Conservation (phyloP, 2,888 invertebrate species). For the Synergus laeviventris region DNA sequence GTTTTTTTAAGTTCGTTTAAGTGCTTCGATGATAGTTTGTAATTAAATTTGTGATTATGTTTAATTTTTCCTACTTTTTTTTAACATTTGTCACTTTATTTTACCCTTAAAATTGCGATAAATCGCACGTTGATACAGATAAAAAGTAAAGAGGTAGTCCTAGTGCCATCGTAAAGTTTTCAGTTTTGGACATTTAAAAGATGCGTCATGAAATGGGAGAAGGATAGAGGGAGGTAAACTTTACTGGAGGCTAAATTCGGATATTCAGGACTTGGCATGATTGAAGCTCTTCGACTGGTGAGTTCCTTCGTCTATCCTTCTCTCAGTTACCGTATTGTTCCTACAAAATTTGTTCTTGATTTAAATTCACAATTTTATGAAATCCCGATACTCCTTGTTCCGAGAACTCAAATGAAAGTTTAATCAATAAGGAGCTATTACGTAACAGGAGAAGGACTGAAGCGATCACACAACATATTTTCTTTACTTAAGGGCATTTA, state of each 20-base stretch:
- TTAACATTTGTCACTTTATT: neutral
- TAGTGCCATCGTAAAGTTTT: conserved; percentile 45
- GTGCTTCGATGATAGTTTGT: neutral
- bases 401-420: conserved; percentile 3
- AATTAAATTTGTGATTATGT: neutral
- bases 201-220: conserved; percentile 68
- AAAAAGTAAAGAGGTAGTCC: conserved; percentile 40
- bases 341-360: conserved; percentile 37
- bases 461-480: neutral
- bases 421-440: conserved; percentile 46
- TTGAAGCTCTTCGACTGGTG: conserved; percentile 64
- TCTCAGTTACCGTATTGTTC: conserved; percentile 68
- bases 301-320: conserved; percentile 76
- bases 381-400: neutral
- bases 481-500: conserved; percentile 18
- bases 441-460: conserved; percentile 63
- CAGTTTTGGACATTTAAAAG: conserved; percentile 47
- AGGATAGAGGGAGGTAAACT: conserved; percentile 73
- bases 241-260: conserved; percentile 57
- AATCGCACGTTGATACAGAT: neutral
- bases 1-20: neutral
- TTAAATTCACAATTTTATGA: conserved; percentile 14
- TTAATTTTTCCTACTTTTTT: neutral
- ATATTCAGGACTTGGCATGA: conserved; percentile 62
- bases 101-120: neutral